Percentiles rank a stretch among this genome's conserved stretches.
phyloP scores from a whole-genome alignment of 2,113 vertebrate genomes.

The Paramisgurnus dabryanus region DNA sequence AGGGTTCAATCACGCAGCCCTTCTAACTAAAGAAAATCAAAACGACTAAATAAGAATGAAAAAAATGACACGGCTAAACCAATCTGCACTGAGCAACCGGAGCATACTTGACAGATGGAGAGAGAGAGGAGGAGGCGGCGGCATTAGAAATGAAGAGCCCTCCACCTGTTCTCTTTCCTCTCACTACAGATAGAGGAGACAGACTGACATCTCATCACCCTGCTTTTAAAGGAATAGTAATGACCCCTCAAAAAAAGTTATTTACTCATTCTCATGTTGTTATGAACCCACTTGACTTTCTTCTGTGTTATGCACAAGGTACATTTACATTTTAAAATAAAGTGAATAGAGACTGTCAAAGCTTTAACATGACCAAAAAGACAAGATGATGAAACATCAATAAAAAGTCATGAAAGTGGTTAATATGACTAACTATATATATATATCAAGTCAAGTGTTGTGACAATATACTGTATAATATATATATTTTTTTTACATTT shows the following conservation, averaged over 20 bases:
- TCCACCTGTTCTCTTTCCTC: constrained; percentile 12
- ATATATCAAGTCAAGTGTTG: too few relatives aligned
- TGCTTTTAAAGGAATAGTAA: neutral
- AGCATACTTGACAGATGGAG: constrained; percentile 29
- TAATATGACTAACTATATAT: too few relatives aligned
- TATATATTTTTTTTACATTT: too few relatives aligned
- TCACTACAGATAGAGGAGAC: constrained; percentile 28
- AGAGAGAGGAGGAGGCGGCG: neutral
- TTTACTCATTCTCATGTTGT: neutral
- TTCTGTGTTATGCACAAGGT: neutral
- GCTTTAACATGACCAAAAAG: too few relatives aligned
- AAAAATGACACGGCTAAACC: constrained; percentile 19
- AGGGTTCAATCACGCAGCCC: neutral
- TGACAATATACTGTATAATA: too few relatives aligned
- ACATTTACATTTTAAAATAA: too few relatives aligned
- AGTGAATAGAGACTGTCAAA: too few relatives aligned
- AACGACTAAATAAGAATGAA: constrained; percentile 11
- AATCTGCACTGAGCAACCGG: constrained; percentile 43
- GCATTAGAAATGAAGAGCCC: neutral
- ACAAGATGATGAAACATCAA: too few relatives aligned
- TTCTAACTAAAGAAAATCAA: constrained; percentile 1
- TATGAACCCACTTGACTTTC: too few relatives aligned
- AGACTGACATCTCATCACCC: constrained; percentile 1
- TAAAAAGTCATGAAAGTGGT: too few relatives aligned
- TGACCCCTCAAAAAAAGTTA: neutral